Evolutionary conservation across 2,113 vertebrate species (phyloP).

Genomic region (Cyrtonyx montezumae): DNA sequence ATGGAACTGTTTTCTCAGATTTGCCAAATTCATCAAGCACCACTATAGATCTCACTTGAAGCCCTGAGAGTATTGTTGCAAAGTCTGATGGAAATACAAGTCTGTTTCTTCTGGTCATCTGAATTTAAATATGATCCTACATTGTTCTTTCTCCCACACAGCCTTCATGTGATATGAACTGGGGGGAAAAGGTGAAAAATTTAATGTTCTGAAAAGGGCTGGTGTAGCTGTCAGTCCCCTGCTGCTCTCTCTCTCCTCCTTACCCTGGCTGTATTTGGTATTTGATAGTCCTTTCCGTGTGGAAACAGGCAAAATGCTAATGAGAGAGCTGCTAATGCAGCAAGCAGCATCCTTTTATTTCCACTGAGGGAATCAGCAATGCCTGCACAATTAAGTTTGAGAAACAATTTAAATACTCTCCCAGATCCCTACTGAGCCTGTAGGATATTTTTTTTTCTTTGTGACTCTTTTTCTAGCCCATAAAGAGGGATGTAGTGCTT

Average conservation of each 20-base stretch:
- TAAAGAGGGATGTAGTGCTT: neutral
- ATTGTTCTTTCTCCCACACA: neutral
- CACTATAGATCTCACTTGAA: neutral
- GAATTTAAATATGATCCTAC: neutral
- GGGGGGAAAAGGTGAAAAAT: neutral
- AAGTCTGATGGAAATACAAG: neutral
- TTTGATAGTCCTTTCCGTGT: neutral
- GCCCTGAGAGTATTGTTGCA: neutral
- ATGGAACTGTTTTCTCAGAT: neutral
- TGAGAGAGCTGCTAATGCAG: neutral
- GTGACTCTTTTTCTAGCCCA: neutral
- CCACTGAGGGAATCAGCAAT: neutral
- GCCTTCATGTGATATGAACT: neutral
- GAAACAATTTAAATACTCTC: slow-evolving; percentile 5
- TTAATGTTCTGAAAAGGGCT: neutral
- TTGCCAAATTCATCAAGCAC: neutral
- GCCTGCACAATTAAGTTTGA: slow-evolving; percentile 2
- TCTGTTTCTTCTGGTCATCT: neutral
- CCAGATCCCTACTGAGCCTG: neutral
- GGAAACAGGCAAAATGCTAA: slow-evolving; percentile 8
- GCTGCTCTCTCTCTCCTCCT: neutral
- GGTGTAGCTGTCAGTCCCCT: neutral
- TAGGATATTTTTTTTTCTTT: neutral
- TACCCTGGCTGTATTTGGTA: neutral
- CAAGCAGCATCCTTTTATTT: neutral